Base-by-base conservation (phyloP, 2,113 vertebrate species). In the Podarcis cretensis region DNA sequence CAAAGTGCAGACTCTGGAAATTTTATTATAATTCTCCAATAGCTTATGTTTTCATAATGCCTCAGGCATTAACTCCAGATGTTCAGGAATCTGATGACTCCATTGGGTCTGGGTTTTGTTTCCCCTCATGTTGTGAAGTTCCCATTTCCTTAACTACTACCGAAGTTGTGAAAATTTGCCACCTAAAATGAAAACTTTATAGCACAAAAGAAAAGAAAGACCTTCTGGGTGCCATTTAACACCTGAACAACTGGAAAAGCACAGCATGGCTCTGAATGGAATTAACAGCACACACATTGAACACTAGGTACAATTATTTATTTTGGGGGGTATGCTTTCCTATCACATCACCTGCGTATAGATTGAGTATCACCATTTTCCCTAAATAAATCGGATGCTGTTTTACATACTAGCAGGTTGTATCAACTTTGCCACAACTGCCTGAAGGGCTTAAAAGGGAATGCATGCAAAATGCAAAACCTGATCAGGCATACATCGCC, bases 1-100 rank as follows among this genome's bases (percentile, higher is more conserved):
- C 80, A 88, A 81, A 88, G 63, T 88, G 80, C 80, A 83, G 30
- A 83, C 80, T 88, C 80, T 35, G 32, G 54, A 88, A 66, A 66
- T 83, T 88, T 81, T 75, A 75, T 68, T 80, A 66, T 76, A 88
- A 88, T 66, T 88, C 37, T 83, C 71, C 80, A 83, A 88, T 68
- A 48, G 16, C 83, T 32, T 88, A 83, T 83, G 71, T 35, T 76
- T 83, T 76, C 66, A 21, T 83, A 57, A 66, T 88, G 80, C 81
- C 87, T 88, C 18, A 83, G 73, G 57, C 8, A 75, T 88, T 75
- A 66, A 32, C 81, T 88, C 87, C 87, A 88, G 71, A 66, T 88
- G 87, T 66, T 88, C 80, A 83, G 37, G 59, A 83, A 83, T 76
- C 54, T 83, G 80, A 88, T 83, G 71, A 48, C 80, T 83, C 71